Conservation (phyloP, 1,140 invertebrate species). For the Tetranychus urticae region DNA sequence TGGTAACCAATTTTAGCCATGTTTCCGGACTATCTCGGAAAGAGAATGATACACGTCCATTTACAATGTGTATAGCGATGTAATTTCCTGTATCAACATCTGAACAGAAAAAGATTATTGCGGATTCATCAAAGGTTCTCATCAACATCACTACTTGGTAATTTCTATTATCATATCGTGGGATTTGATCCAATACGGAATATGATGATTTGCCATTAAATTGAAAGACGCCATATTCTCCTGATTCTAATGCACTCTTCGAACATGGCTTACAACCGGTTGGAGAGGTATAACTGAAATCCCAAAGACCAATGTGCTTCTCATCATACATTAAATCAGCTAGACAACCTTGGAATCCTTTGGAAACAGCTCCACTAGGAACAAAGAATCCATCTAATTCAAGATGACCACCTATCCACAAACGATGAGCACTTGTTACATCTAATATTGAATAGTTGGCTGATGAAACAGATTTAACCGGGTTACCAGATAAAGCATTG, state of each 20-base stretch:
- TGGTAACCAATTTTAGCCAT: neutral
- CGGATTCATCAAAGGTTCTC: slow-evolving; percentile 62
- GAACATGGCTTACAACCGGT: slow-evolving; percentile 38
- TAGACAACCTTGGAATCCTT: slow-evolving; percentile 37
- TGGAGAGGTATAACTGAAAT: slow-evolving; percentile 35
- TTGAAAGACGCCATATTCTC: slow-evolving; percentile 5
- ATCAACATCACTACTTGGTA: slow-evolving; percentile 57
- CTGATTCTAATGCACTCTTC: slow-evolving; percentile 27
- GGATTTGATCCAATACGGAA: slow-evolving; percentile 20
- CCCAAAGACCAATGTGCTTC: slow-evolving; percentile 57
- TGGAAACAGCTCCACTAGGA: slow-evolving; percentile 16
- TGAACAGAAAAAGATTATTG: slow-evolving; percentile 53
- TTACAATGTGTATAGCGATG: slow-evolving; percentile 7
- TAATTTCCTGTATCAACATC: slow-evolving; percentile 31
- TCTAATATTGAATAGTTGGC: slow-evolving; percentile 16
- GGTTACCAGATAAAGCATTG: slow-evolving; percentile 9
- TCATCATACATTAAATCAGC: slow-evolving; percentile 50
- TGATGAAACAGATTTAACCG: slow-evolving; percentile 11
- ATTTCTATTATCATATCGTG: slow-evolving; percentile 39
- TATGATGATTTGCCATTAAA: slow-evolving; percentile 26
- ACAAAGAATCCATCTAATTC: slow-evolving; percentile 16
- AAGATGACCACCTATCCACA: slow-evolving; percentile 17
- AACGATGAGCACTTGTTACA: slow-evolving; percentile 11
- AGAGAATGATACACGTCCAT: slow-evolving; percentile 5
- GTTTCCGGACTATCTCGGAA: neutral